Evolutionary conservation across 2,888 invertebrate genomes (phyloP), one percentile per base, ranked within the genome.

Genomic region (Ectobius pallidus): DNA sequence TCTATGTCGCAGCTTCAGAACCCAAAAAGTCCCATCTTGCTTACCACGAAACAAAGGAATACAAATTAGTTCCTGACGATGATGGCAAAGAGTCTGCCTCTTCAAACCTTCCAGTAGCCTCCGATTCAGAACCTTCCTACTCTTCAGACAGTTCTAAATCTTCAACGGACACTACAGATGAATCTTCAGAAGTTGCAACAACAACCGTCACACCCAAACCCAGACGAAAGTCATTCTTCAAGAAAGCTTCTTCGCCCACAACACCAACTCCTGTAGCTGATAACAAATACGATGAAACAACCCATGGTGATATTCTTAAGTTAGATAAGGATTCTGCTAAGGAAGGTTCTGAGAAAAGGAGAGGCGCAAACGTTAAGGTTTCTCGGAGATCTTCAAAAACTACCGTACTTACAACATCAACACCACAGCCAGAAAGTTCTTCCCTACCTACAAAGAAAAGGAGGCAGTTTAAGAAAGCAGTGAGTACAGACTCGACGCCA

Each of bases 1-100:
- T 92, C 89, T 92, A 88, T 81, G 87, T 91, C 9, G 90, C 90
- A 0, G 90, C 90, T 78, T 89, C 89, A 0, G 88, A 89, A 52
- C 90, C 91, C 0, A 86, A 87, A 79, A 86, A 86, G 65, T 88
- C 88, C 70, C 89, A 89, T 79, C 82, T 90, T 76, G 89, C 90
- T 18, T 91, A 91, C 79, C 89, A 89, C 79, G 89, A 90, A 82
- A 83, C 87, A 1, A 89, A 90, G 78, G 87, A 90, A 78, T 87
- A 87, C 73, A 87, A 86, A 73, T 75, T 73, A 74, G 73, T 62
- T 22, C 72, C 73, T 1, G 30, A 27, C 7, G 22, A 44, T 63
- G 69, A 61, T 44, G 61, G 25, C n/a, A 71, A 30, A n/a, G 55
- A 46, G 58, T 65, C 65, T 30, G 46, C 73, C 49, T 49, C 68